Conservation (phyloP, 2,888 invertebrate species). For the Schrankia costaestrigalis region DNA sequence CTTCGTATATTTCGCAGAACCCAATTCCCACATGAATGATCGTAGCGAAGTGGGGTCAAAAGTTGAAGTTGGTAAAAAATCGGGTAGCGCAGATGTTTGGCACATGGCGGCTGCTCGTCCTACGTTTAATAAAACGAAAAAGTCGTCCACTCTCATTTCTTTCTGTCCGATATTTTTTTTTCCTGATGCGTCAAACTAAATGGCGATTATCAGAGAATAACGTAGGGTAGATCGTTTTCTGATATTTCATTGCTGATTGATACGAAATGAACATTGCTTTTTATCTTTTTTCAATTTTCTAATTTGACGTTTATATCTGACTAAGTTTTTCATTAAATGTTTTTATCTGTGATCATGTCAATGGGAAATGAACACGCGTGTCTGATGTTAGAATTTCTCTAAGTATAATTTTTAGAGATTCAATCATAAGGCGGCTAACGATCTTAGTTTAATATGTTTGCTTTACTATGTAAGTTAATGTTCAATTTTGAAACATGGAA, state of each 20-base stretch:
- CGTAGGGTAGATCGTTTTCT: slow-evolving; percentile 1
- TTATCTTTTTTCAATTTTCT: not conserved
- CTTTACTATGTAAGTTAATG: too few species aligned
- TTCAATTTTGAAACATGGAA: too few species aligned
- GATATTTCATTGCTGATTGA: not conserved
- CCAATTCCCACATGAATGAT: slow-evolving; percentile 76
- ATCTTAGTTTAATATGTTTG: too few species aligned
- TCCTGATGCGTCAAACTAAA: slow-evolving; percentile 23
- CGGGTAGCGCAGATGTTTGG: slow-evolving; percentile 69
- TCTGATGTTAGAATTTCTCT: too few species aligned
- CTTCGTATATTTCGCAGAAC: slow-evolving; percentile 49
- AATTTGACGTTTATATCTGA: not conserved
- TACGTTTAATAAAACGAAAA: slow-evolving; percentile 42
- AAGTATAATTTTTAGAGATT: too few species aligned
- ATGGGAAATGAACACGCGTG: too few species aligned
- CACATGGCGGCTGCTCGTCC: slow-evolving; percentile 54
- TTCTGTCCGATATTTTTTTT: slow-evolving; percentile 28
- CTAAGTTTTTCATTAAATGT: too few species aligned
- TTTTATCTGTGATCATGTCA: too few species aligned
- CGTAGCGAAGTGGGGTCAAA: slow-evolving; percentile 74
- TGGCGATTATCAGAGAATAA: slow-evolving; percentile 13
- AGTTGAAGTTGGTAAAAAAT: slow-evolving; percentile 73
- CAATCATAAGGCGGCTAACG: too few species aligned
- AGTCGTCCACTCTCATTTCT: slow-evolving; percentile 28
- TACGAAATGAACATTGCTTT: not conserved